Base-by-base conservation (phyloP, 2,113 vertebrate genomes). In the Scalopus aquaticus region DNA sequence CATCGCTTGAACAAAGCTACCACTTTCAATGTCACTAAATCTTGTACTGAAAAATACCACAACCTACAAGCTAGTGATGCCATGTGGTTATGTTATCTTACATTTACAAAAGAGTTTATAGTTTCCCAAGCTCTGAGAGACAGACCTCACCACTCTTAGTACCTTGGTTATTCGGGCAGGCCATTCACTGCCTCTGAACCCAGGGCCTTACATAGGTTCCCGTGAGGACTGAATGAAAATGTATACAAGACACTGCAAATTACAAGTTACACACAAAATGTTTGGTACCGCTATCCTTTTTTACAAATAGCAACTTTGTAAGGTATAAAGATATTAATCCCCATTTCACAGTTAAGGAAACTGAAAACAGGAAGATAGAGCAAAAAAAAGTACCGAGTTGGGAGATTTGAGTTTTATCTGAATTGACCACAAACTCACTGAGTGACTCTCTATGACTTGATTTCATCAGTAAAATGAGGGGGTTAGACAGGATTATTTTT, bases 21-120 rank as follows among this genome's bases (percentile, higher is more conserved):
- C 95, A 95, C 77, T 94, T 96, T 91, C 94, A 89, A 69, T 95
- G 95, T 95, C 79, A 82, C 87, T 93, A 91, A 96, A 96, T 97
- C 70, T 90, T 95, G 70, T 96, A 97, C 69, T 89, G 91, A 51
- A 96, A 96, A 95, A 96, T 93, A 97, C 44, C 93, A 90, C 80
- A 95, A 81, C 84, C 76, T 96, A 81, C 87, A 95, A 93, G 64
- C 79, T 81, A 95, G 92, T 77, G 51, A 87, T 70, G 73, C 70
- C 62, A 93, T 77, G 84, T 93, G 90, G 72, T 74, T 94, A 64
- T 91, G 65, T 80, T 81, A 93, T 65, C 42, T 67, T 79, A 84
- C 67, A 84, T 79, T 95, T 91, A 87, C 28, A 80, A 62, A 85
- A 88, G 78, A 86, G 60, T 72, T 73, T 62, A 91, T 3, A 85